Base-by-base conservation (phyloP, 2,797 vertebrate genomes). In the Eulemur albifrons region DNA sequence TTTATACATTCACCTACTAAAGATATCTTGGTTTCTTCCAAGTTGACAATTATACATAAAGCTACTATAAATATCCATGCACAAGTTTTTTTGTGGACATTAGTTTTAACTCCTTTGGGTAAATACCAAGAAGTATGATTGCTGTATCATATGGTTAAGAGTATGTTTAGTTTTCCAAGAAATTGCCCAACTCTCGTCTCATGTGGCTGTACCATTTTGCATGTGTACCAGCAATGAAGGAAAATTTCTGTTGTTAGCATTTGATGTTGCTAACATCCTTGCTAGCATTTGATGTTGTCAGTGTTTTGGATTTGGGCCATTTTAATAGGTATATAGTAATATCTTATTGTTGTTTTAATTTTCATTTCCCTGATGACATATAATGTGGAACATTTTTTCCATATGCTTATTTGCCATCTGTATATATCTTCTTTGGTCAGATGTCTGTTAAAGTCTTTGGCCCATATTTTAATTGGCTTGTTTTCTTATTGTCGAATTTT, bases 181-280 rank as follows among this genome's bases (percentile, higher is more conserved):
- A 35, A 32, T 7, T 25, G 6, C 4, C 61, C 59, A 38, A 4
- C 21, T 61, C 1, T 1, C 0, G 4, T 54, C 30, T 21, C 12
- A 54, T 23, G 32, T 35, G n/a, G 4, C 7, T n/a, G 4, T 43
- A 25, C 3, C 4, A 15, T 52, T 79, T 75, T 52, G 35, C 18
- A 27, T 87, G 35, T 50, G 43, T 17, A 45, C 5, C 2, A 72
- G 11, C 25, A 32, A 3, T 45, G 59, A 82, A 35, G 40, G 48
- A 69, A 32, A 35, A 7, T 86, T 32, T 5, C 30, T 38, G 20
- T 61, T 30, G 18, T 1, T 38, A 61, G 14, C 8, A 32, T 91
- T 45, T 15, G 1, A 13, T 59, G 23, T 32, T 70, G 14, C 38
- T 38, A 38, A 40, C 7, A 40, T 57, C 35, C 2, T 50, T 5